Conservation (phyloP, 2,888 invertebrate genomes). For the Lochmaea capreae region DNA sequence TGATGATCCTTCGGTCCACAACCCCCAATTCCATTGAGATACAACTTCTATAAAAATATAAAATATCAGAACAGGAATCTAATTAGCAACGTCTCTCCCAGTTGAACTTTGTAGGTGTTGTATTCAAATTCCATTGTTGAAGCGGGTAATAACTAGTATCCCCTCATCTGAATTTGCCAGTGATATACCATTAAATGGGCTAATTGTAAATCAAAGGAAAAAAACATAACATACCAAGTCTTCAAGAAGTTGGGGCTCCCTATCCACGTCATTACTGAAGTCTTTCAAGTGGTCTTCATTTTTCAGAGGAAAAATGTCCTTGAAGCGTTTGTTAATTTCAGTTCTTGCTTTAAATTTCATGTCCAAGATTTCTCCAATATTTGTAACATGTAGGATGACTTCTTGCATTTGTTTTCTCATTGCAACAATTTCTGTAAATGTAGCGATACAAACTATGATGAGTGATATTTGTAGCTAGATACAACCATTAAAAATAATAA, state of each 20-base stretch:
- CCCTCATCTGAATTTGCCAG: neutral
- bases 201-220: conserved; percentile 3
- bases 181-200: neutral
- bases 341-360: conserved; percentile 9
- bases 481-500: no score
- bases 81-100: no score
- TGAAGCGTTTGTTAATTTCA: conserved; percentile 12
- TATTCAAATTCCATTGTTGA: no score
- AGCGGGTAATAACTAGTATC: no score
- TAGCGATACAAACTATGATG: no score
- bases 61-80: no score
- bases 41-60: no score
- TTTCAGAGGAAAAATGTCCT: conserved; percentile 20
- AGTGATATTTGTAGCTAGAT: no score
- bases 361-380: conserved; percentile 14
- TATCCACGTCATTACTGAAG: neutral
- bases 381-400: conserved; percentile 18
- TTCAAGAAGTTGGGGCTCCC: conserved; percentile 18
- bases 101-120: no score
- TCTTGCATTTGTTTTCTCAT: conserved; percentile 23
- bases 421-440: conserved; percentile 16
- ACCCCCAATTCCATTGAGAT: no score
- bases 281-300: conserved; percentile 13
- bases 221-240: conserved; percentile 13
- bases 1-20: no score